phyloP scores from a whole-genome alignment of 2,888 invertebrate genomes.

The Phasia obesa region DNA sequence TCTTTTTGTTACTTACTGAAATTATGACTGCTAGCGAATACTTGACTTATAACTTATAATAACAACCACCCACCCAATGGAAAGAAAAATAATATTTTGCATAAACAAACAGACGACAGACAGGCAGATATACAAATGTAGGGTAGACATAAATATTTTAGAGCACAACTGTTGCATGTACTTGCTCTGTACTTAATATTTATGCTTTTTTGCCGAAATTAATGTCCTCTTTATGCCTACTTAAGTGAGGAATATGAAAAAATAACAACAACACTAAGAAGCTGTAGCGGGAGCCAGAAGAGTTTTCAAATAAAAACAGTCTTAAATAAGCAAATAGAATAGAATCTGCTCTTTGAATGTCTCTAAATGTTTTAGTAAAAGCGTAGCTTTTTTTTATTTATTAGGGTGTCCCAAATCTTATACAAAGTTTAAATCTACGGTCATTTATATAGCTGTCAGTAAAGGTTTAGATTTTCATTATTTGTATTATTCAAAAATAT shows the following conservation, averaged over 20 bases:
- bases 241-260: slow-evolving; percentile 22
- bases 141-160: not conserved
- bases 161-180: slow-evolving; percentile 52
- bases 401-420: no score
- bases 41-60: no score
- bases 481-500: no score
- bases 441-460: no score
- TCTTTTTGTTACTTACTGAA: no score
- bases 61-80: no score
- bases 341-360: no score
- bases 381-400: no score
- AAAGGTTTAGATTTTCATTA: no score
- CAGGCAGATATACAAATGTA: not conserved
- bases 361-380: no score
- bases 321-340: not conserved
- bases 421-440: no score
- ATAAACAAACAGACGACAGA: not conserved
- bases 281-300: not conserved
- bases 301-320: not conserved
- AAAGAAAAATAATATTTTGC: not conserved
- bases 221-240: slow-evolving; percentile 48
- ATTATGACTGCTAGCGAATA: no score
- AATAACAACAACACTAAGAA: not conserved
- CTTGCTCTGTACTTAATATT: not conserved
- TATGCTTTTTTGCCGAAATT: slow-evolving; percentile 25